A percentile compares a stretch with the other conserved stretches of the same genome.
Evolutionary conservation across 2,113 vertebrate species (phyloP).

Genomic region (Xiphophorus maculatus): DNA sequence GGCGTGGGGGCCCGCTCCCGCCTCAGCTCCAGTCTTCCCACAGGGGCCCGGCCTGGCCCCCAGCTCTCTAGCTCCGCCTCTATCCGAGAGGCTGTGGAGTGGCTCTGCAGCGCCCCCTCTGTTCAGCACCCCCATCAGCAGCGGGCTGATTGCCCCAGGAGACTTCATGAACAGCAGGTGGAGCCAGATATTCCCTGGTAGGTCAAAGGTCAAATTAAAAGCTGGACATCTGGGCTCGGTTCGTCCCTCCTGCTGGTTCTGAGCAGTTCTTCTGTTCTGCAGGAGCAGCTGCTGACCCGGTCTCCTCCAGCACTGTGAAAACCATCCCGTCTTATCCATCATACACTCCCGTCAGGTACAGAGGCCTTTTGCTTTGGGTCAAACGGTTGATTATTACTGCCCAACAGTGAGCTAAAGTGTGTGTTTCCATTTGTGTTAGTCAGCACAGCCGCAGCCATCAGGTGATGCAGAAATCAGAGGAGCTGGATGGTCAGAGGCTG

Average conservation of each 20-base stretch:
- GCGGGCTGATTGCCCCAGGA: constrained; percentile 66
- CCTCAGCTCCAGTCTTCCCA: constrained; percentile 9
- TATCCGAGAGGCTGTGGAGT: background rate
- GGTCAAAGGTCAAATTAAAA: constrained; percentile 9
- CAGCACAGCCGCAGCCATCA: constrained; percentile 75
- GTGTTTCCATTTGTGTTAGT: constrained; percentile 61
- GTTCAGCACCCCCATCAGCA: constrained; percentile 43
- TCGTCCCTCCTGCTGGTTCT: background rate
- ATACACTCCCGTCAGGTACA: constrained; percentile 66
- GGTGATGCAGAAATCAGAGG: constrained; percentile 50
- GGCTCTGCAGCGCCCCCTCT: constrained; percentile 5
- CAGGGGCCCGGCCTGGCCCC: constrained; percentile 18
- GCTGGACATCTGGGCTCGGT: background rate
- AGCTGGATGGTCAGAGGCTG: constrained; percentile 71
- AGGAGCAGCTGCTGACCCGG: constrained; percentile 60
- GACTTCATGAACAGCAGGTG: constrained; percentile 81
- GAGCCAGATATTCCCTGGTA: constrained; percentile 87
- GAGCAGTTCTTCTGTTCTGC: constrained; percentile 12
- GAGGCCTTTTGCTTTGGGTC: background rate
- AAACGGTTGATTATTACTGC: background rate
- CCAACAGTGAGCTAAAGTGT: background rate
- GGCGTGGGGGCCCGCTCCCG: background rate
- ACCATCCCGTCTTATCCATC: constrained; percentile 40
- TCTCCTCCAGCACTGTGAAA: constrained; percentile 35
- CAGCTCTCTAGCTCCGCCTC: constrained; percentile 13